Conservation (phyloP, 2,113 vertebrate genomes). For the Pteruthius melanotis region DNA sequence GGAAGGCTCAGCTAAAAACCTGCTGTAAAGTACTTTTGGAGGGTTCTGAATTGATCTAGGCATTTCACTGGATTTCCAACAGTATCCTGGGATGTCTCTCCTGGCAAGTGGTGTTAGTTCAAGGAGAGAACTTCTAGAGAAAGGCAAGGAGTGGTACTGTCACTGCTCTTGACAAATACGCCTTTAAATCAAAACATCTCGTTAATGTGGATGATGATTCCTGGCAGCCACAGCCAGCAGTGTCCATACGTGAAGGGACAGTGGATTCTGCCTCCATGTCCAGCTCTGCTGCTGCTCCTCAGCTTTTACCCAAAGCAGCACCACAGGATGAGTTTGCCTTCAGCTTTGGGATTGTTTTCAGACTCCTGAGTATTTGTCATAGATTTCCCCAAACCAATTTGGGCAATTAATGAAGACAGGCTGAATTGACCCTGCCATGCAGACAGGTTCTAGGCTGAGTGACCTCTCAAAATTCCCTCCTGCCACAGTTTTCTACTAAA, state of each 20-base stretch:
- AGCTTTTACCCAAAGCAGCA: background rate
- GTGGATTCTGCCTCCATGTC: background rate
- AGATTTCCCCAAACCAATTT: background rate
- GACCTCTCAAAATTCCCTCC: background rate
- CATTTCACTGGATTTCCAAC: background rate
- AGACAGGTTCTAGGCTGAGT: background rate
- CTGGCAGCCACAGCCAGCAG: background rate
- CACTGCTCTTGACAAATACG: background rate
- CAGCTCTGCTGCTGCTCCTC: background rate
- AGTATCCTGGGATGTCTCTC: background rate
- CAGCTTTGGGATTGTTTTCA: background rate
- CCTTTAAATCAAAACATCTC: background rate
- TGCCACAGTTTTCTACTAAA: background rate
- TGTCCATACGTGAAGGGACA: accelerated
- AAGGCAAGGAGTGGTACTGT: background rate
- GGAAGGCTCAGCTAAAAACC: background rate
- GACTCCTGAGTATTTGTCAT: background rate
- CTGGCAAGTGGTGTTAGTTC: background rate
- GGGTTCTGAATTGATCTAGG: background rate
- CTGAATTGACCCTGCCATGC: background rate
- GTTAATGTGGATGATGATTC: background rate
- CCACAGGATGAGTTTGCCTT: background rate
- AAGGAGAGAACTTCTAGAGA: background rate
- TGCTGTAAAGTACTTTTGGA: background rate
- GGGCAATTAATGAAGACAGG: background rate